Base-by-base conservation (phyloP, 2,113 vertebrate genomes). In the Pygoscelis adeliae region DNA sequence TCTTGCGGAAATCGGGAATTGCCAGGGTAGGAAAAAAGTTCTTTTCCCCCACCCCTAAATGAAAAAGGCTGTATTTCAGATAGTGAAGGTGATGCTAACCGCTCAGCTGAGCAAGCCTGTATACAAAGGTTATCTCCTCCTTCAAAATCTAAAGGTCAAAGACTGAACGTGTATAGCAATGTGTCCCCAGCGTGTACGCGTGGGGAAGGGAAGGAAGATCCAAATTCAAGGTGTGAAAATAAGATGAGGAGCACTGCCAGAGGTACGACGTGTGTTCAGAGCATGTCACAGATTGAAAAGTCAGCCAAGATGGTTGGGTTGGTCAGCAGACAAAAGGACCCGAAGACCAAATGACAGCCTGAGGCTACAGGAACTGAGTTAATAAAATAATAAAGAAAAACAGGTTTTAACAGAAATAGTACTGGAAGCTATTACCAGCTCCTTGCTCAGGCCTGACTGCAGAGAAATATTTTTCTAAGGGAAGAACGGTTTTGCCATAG, bases 111-210 rank as follows among this genome's bases (percentile, higher is more conserved):
- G 49, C n/a, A 56, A 84, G 36, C 36, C 70, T 27, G 5, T 26
- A 70, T 13, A 36, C 83, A 78, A 79, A 89, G 77, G 71, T 66
- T 49, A 32, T 34, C 67, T 47, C 66, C 49, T 46, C 34, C 66
- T 83, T 58, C 71, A 23, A 58, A 66, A 96, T 71, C 49, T 78
- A 95, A 95, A 96, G 91, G 93, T 95, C 92, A 94, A 44, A 77
- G 26, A 30, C 29, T 23, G 58, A 89, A 58, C 0, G 2, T 5
- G 49, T 84, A 38, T 1, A 71, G 50, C n/a, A 47, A 84, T 42
- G 42, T 42, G 42, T 42, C 42, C 42, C 42, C 42, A 42, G 7
- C 6, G n/a, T 10, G 32, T 14, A 52, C 1, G 10, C 0, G 5
- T 15, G 59, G 23, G n/a, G 49, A 80, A 66, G n/a, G 22, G 81